Conservation (phyloP, 1,140 invertebrate genomes). For the Drosophila ficusphila region DNA sequence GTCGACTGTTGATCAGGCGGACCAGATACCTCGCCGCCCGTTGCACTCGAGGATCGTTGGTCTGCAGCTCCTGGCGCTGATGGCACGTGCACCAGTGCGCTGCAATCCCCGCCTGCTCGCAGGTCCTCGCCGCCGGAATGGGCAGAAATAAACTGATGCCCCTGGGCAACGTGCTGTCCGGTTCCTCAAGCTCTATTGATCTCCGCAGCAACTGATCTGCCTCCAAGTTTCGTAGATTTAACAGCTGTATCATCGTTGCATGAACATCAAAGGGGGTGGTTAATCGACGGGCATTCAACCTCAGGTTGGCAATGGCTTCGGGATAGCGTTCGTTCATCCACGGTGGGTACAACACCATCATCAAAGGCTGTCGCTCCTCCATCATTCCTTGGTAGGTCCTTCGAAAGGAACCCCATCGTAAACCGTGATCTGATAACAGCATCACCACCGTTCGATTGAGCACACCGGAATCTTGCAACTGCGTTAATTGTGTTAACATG, state of each 20-base stretch:
- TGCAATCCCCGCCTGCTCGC: conserved; percentile 89
- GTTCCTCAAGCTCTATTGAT: conserved; percentile 53
- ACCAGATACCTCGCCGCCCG: conserved; percentile 86
- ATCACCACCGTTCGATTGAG: conserved; percentile 89
- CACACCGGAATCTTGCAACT: conserved; percentile 31
- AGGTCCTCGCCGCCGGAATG: conserved; percentile 90
- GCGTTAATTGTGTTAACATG: conserved; percentile 7
- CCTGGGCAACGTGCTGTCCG: conserved; percentile 80
- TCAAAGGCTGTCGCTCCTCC: conserved; percentile 95
- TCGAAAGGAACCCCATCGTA: conserved; percentile 90
- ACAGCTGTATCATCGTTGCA: conserved; percentile 87
- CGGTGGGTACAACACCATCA: conserved; percentile 90
- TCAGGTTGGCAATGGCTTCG: conserved; percentile 88
- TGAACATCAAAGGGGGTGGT: conserved; percentile 94
- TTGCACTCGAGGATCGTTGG: conserved; percentile 84
- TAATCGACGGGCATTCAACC: conserved; percentile 89
- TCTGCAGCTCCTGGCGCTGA: conserved; percentile 85
- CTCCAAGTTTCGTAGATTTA: conserved; percentile 84
- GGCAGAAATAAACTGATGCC: conserved; percentile 91
- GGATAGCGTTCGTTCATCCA: conserved; percentile 89
- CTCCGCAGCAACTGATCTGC: conserved; percentile 60
- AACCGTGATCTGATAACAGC: conserved; percentile 96
- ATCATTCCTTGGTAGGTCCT: conserved; percentile 90
- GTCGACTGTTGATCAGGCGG: conserved; percentile 87
- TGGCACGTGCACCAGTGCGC: conserved; percentile 94